phyloP scores from a whole-genome alignment of 2,888 invertebrate genomes.

The Marronus borbonicus region DNA sequence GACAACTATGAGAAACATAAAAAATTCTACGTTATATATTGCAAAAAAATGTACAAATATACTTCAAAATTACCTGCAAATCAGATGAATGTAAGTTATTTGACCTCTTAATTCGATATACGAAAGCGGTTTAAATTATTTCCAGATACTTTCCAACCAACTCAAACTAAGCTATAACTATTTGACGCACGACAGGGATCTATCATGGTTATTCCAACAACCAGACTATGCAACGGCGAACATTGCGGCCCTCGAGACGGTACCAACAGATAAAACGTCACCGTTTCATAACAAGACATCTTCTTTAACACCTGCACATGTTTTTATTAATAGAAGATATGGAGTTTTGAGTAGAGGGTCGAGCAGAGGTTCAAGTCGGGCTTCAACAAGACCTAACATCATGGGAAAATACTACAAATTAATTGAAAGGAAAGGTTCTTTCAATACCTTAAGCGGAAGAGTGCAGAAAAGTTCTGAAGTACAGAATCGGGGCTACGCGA shows the following conservation, averaged over 20 bases:
- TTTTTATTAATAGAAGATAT: neutral
- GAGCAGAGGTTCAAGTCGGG: neutral
- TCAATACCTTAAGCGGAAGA: neutral
- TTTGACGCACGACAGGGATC: constrained; percentile 5
- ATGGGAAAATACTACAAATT: constrained; percentile 8
- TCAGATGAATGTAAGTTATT: constrained; percentile 13
- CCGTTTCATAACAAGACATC: neutral
- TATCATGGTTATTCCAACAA: neutral
- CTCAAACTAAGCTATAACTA: neutral
- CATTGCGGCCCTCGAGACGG: neutral
- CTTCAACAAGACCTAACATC: neutral
- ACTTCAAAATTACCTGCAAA: constrained; percentile 21
- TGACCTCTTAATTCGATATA: neutral
- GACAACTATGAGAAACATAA: constrained; percentile 6
- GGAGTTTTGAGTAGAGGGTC: neutral
- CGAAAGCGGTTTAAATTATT: neutral
- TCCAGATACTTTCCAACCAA: constrained; percentile 3
- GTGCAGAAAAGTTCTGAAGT: neutral
- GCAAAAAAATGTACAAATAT: constrained; percentile 28
- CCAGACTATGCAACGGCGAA: neutral
- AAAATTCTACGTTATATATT: constrained; percentile 1
- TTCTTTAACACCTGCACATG: neutral
- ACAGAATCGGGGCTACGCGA: constrained; percentile 12
- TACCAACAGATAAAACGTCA: no score
- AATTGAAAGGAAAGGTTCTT: neutral